Percentiles rank a stretch among this genome's conserved stretches.
Conservation (phyloP, 2,797 vertebrate genomes). For the Kryptolebias ocellatus region DNA sequence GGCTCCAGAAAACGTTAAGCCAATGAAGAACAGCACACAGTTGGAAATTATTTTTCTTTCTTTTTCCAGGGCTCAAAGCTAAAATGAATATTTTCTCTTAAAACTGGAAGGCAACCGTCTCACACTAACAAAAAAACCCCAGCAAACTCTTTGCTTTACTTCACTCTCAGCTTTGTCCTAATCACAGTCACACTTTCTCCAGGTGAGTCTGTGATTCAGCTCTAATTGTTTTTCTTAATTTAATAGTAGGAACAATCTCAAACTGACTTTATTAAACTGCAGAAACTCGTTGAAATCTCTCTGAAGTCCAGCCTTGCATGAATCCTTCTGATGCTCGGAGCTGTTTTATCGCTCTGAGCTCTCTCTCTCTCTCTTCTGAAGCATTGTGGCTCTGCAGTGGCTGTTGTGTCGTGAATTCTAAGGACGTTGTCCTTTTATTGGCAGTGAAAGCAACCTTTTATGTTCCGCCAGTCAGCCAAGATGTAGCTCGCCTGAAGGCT, state of each 20-base stretch:
- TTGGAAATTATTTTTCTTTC: constrained; percentile 15
- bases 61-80: constrained; percentile 35
- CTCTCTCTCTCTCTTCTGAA: constrained; percentile 6
- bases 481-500: constrained; percentile 49
- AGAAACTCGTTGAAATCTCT: constrained; percentile 9
- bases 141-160: constrained; percentile 9
- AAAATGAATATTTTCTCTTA: constrained; percentile 31
- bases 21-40: constrained; percentile 1
- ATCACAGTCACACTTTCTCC: neutral
- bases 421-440: constrained; percentile 46
- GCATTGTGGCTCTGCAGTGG: constrained; percentile 28
- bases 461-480: constrained; percentile 33
- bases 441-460: constrained; percentile 60
- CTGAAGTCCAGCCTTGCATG: neutral
- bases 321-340: neutral
- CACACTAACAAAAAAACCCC: neutral
- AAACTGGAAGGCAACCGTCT: constrained; percentile 10
- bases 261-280: constrained; percentile 8
- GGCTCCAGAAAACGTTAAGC: constrained; percentile 20
- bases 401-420: constrained; percentile 47
- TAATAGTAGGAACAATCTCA: constrained; percentile 18
- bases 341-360: constrained; percentile 17
- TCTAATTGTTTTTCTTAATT: constrained; percentile 25
- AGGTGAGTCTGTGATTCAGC: constrained; percentile 16
- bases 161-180: constrained; percentile 14